These are phyloP conservation scores for Nothoprocta pentlandii DNA, from an alignment of 2,113 vertebrate genomes.

Conservation along the genomic window DNA sequence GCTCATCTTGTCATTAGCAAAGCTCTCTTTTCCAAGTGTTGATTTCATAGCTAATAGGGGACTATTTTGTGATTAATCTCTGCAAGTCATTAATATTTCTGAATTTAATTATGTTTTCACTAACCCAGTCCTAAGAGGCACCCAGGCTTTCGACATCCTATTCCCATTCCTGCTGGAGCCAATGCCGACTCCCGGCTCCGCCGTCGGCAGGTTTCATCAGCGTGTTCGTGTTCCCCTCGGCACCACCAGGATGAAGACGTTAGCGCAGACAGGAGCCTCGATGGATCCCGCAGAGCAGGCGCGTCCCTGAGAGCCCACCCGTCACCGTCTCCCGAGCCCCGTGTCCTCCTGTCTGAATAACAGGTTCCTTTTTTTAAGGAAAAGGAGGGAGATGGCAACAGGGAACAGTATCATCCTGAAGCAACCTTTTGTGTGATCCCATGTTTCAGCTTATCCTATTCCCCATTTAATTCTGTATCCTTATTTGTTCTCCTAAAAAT, in stretches of 20 bases:
- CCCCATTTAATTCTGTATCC: neutral
- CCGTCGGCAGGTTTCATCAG: neutral
- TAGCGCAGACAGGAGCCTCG: neutral
- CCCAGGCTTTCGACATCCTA: neutral
- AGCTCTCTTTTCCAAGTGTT: neutral
- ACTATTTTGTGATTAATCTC: neutral
- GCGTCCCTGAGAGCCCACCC: neutral
- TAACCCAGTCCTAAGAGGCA: neutral
- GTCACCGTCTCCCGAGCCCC: neutral
- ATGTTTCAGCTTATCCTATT: neutral
- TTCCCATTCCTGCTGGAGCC: neutral
- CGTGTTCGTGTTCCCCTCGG: neutral
- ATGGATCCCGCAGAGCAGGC: neutral
- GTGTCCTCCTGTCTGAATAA: neutral
- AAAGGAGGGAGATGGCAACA: neutral
- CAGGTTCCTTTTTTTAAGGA: neutral
- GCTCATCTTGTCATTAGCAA: neutral
- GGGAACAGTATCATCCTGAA: neutral
- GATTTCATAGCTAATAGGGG: neutral
- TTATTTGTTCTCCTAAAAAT: neutral
- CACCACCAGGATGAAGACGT: neutral
- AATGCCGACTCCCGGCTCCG: neutral
- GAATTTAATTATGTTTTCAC: constrained; percentile 2
- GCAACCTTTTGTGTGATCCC: neutral
- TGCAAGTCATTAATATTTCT: neutral